Conservation (phyloP, 2,888 invertebrate species). For the Clistopyga incitator region DNA sequence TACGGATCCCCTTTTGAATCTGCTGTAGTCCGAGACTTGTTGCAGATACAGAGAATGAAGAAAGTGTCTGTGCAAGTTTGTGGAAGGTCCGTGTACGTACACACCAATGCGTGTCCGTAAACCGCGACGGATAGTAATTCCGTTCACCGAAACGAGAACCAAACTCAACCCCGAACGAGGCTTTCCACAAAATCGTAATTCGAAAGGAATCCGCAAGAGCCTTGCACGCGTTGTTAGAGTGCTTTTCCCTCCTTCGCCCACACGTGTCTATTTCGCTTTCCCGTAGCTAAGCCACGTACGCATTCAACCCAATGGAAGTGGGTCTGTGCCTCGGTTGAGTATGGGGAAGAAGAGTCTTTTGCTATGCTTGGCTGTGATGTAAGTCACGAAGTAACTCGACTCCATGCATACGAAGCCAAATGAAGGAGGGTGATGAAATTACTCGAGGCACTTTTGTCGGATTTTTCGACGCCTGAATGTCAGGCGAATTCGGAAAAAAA, state of each 20-base stretch:
- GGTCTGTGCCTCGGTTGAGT: conserved; percentile 3
- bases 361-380: background rate
- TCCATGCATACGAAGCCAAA: conserved; percentile 25
- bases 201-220: conserved; percentile 53
- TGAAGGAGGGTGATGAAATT: conserved; percentile 9
- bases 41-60: conserved; percentile 23
- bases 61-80: conserved; percentile 24
- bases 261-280: conserved; percentile 12
- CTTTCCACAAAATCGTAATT: conserved; percentile 54
- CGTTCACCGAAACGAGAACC: conserved; percentile 38
- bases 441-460: conserved; percentile 6
- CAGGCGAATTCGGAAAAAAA: too few species aligned
- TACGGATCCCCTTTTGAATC: conserved; percentile 26
- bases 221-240: conserved; percentile 20
- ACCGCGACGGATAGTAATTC: conserved; percentile 48
- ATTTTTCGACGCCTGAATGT: background rate
- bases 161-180: conserved; percentile 38
- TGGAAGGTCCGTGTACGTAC: background rate
- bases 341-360: background rate
- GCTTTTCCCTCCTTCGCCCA: conserved; percentile 11
- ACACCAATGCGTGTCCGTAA: conserved; percentile 21
- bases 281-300: conserved; percentile 7
- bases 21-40: conserved; percentile 14
- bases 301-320: conserved; percentile 15
- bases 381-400: conserved; percentile 31